A percentile compares a stretch with the other conserved stretches of the same genome.
Conservation (phyloP, 2,797 vertebrate species). For the Heliangelus exortis region DNA sequence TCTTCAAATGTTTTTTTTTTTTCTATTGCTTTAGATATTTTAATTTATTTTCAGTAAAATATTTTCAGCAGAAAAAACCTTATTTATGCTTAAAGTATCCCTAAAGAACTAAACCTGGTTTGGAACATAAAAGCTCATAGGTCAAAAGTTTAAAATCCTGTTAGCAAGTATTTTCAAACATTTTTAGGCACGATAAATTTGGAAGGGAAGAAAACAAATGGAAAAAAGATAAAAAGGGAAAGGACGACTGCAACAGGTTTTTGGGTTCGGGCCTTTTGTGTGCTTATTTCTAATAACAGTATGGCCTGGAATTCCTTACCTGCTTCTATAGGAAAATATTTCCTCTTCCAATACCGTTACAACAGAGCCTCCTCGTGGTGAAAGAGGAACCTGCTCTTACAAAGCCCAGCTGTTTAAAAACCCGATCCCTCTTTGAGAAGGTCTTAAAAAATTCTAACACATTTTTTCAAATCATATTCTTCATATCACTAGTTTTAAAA, state of each 20-base stretch:
- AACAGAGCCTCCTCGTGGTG: constrained; percentile 29
- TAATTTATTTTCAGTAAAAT: neutral
- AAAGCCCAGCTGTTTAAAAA: neutral
- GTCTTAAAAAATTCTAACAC: neutral
- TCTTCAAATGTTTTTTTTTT: rapidly evolving
- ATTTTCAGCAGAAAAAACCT: neutral
- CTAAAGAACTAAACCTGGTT: neutral
- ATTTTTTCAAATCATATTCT: no score
- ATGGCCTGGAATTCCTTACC: neutral
- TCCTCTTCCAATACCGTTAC: neutral
- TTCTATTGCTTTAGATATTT: neutral
- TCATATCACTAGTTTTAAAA: no score
- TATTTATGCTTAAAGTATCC: neutral
- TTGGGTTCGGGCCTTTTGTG: neutral
- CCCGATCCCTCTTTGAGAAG: neutral
- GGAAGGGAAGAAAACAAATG: neutral
- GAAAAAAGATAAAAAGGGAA: neutral
- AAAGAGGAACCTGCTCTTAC: neutral
- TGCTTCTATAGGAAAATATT: neutral
- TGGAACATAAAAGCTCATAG: neutral
- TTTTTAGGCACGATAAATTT: neutral
- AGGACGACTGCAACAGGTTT: neutral
- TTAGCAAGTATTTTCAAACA: neutral
- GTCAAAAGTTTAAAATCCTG: neutral
- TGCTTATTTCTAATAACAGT: neutral